A percentile compares a stretch with the other conserved stretches of the same genome.
Evolutionary conservation across 2,113 vertebrate genomes (phyloP).

Genomic region (Xenopus borealis): DNA sequence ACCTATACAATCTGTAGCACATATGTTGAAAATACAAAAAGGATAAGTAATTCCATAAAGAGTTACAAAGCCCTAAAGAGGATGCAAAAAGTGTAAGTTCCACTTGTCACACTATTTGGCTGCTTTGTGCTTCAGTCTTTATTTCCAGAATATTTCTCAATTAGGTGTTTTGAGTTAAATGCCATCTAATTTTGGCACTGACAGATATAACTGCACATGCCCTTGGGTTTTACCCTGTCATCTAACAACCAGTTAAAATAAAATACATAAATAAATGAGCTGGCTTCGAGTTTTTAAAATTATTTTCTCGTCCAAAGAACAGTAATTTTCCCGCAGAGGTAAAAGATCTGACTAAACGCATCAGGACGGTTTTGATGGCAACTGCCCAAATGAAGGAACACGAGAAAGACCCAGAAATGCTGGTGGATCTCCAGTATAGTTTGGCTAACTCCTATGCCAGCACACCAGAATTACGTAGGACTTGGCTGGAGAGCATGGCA

Average conservation of each 20-base stretch:
- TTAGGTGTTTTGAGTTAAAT: no score
- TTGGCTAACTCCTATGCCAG: slow-evolving; percentile 96
- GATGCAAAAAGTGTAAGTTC: no score
- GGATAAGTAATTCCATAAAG: no score
- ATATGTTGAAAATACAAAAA: no score
- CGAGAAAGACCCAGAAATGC: slow-evolving; percentile 96
- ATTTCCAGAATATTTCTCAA: no score
- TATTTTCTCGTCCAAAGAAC: slow-evolving; percentile 78
- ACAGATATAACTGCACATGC: no score
- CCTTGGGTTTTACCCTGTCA: no score
- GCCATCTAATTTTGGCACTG: no score
- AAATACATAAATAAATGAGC: background rate
- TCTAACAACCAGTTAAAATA: background rate
- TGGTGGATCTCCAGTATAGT: slow-evolving; percentile 96
- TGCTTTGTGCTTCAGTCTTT: no score
- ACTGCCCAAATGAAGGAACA: slow-evolving; percentile 99
- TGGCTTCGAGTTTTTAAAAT: background rate
- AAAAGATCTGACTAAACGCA: slow-evolving; percentile 94
- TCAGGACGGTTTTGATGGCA: slow-evolving; percentile 94
- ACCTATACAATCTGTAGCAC: no score
- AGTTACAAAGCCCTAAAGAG: no score
- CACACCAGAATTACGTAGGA: slow-evolving; percentile 90
- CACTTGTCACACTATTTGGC: no score
- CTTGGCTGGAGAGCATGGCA: slow-evolving; percentile 98
- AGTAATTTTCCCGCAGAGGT: slow-evolving; percentile 92